Percentiles rank a stretch among this genome's conserved stretches.
phyloP scores from a whole-genome alignment of 2,797 vertebrate species.

The Phylloscopus collybita region DNA sequence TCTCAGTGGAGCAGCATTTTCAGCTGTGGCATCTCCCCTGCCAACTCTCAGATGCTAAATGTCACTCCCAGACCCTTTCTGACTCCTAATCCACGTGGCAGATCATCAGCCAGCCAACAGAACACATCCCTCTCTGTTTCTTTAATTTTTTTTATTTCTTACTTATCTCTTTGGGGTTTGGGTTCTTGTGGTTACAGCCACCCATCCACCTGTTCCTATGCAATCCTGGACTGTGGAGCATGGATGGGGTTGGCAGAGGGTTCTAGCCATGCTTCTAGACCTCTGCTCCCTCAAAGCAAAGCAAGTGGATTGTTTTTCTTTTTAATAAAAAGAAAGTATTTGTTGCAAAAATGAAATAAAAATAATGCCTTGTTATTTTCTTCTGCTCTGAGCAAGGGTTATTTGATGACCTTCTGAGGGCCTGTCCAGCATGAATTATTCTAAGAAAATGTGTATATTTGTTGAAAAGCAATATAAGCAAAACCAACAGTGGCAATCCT shows the following conservation, averaged over 20 bases:
- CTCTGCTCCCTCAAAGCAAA: not conserved
- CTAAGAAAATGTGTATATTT: not conserved
- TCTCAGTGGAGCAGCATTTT: not conserved
- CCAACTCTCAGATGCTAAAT: not conserved
- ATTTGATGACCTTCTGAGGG: not conserved
- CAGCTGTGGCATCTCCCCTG: not conserved
- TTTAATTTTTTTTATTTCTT: not conserved
- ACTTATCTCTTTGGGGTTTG: not conserved
- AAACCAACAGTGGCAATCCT: not conserved
- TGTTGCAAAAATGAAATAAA: not conserved
- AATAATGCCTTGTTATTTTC: not conserved
- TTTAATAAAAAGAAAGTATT: not conserved
- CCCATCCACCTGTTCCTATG: not conserved
- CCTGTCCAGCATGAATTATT: not conserved
- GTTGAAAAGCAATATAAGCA: conserved; percentile 5
- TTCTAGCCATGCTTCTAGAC: not conserved
- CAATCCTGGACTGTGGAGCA: not conserved
- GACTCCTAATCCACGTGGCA: not conserved
- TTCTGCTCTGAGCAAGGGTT: not conserved
- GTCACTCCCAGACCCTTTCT: not conserved
- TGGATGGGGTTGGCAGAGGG: not conserved
- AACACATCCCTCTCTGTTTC: not conserved
- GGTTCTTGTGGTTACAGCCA: not conserved
- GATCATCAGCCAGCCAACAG: not conserved
- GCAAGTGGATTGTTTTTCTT: not conserved